These are phyloP conservation scores for Mus caroli DNA, from an alignment of 2,797 vertebrate genomes.

Conservation along the genomic window DNA sequence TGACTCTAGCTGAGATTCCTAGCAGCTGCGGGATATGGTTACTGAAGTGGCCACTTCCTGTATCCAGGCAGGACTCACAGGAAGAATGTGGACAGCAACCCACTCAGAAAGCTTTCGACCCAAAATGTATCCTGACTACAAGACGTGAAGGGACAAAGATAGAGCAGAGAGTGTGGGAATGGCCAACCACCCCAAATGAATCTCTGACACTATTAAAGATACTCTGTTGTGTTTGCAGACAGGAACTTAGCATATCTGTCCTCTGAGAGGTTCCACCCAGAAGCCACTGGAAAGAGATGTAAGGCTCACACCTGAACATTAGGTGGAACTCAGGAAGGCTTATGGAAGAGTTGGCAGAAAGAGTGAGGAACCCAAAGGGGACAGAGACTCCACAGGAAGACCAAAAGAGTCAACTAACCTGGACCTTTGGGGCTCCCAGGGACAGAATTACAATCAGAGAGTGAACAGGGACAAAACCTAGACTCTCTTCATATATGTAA, in stretches of 20 bases:
- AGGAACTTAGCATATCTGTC: not conserved
- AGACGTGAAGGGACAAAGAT: not conserved
- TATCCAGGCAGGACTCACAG: not conserved
- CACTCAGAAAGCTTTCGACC: not conserved
- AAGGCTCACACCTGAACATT: not conserved
- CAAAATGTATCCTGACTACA: not conserved
- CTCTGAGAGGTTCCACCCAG: not conserved
- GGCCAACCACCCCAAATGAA: not conserved
- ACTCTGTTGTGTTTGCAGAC: not conserved
- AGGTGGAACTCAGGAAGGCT: not conserved
- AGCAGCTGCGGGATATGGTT: not conserved
- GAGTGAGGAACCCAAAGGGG: not conserved
- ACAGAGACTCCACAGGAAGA: not conserved
- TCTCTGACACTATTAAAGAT: not conserved
- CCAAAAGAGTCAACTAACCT: not conserved
- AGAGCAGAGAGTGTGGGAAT: not conserved
- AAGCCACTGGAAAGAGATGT: not conserved
- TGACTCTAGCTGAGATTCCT: too few relatives aligned
- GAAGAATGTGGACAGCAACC: not conserved
- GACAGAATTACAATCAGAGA: not conserved
- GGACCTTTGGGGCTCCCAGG: too few relatives aligned
- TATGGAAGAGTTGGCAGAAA: not conserved
- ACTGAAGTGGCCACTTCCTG: not conserved
- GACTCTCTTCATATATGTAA: not conserved
- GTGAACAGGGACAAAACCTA: not conserved